Conservation (phyloP, 1,140 invertebrate genomes). For the Panagrolaimus sp. region DNA sequence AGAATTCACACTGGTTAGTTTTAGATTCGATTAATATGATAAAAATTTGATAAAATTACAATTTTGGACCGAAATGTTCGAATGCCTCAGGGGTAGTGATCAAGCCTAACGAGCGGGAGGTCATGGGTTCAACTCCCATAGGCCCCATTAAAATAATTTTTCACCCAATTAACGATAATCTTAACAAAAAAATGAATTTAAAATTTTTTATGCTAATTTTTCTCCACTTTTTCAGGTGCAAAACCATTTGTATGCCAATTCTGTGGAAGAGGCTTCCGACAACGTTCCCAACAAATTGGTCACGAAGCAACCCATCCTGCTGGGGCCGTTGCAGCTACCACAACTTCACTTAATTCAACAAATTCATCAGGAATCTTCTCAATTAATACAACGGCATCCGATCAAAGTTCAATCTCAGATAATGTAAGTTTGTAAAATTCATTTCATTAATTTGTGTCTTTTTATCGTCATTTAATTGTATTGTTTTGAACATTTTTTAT, state of each 20-base stretch:
- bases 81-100: too few relatives aligned
- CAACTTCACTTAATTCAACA: neutral
- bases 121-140: too few relatives aligned
- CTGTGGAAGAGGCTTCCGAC: conserved; percentile 52
- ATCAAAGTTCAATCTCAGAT: conserved; percentile 3
- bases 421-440: neutral
- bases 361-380: neutral
- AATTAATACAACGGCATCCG: neutral
- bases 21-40: neutral
- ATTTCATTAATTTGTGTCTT: too few relatives aligned
- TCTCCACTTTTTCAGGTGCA: conserved; percentile 33
- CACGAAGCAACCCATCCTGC: conserved; percentile 49
- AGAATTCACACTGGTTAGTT: conserved; percentile 51
- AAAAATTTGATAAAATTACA: too few relatives aligned
- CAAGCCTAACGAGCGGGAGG: too few relatives aligned
- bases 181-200: conserved; percentile 15
- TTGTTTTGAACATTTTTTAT: too few relatives aligned
- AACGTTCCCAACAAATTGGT: conserved; percentile 55
- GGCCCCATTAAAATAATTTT: too few relatives aligned
- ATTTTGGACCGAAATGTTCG: too few relatives aligned
- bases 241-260: conserved; percentile 54
- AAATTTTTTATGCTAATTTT: conserved; percentile 18
- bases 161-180: neutral
- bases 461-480: too few relatives aligned
- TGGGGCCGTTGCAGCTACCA: neutral